Evolutionary conservation across 2,888 invertebrate species (phyloP), one percentile per base, ranked within the genome.

Genomic region (Myathropa florea): DNA sequence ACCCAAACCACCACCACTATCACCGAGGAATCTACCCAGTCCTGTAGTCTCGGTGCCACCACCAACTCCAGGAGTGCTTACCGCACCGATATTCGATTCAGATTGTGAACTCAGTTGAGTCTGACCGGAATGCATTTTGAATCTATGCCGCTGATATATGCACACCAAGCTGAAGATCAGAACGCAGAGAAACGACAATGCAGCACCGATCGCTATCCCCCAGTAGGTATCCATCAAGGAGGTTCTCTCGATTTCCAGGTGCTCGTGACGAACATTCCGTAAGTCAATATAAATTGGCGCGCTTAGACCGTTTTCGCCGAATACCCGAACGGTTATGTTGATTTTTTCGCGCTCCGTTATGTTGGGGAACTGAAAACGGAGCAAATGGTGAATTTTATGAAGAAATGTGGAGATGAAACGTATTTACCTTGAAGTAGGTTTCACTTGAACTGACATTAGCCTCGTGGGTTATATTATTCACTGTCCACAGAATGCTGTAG

Each of bases 221-320:
- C 91, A 91, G 76, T 91, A 91, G 0, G 92, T 90, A 53, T 92
- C 91, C 24, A 91, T 89, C 30, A 88, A 89, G 0, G 91, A 89
- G 12, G 88, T 76, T 21, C 85, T 88, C 57, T 90, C 90, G 3
- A 85, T 87, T 57, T 90, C 89, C 46, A 90, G 77, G 3, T 90
- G 83, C 4, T 89, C 89, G 77, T 90, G 90, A 79, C 90, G 89
- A 12, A 90, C 89, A 33, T 90, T 90, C 3, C 90, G 89, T 68
- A 92, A 83, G 83, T 93, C 91, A 12, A 92, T 91, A 67, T 89
- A 92, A 63, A 93, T 91, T 2, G 93, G 93, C 0, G 92, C 91
- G 0, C 93, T 93, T 2, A 91, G 90, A 6, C 92, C 93, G 1
- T 91, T 92, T 36, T 92, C 92, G 1, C 93, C 92, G 12, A 92